A percentile compares a stretch with the other conserved stretches of the same genome.
phyloP scores from a whole-genome alignment of 1,140 invertebrate species.

The Pachypeltis micranthus region DNA sequence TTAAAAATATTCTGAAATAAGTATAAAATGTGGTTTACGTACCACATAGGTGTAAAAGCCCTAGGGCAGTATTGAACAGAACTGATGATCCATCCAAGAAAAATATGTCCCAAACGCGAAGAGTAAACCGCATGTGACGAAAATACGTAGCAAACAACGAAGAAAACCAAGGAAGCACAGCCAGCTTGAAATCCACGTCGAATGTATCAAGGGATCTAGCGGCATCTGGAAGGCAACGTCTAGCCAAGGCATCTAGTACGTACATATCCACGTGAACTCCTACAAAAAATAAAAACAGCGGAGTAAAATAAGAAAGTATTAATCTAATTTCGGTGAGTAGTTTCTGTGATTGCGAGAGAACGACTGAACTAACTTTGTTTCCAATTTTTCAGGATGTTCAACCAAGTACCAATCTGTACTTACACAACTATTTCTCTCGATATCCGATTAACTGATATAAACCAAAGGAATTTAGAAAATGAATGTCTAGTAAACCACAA shows the following conservation, averaged over 20 bases:
- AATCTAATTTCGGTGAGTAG: too few species aligned
- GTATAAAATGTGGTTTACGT: background rate
- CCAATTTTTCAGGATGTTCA: too few species aligned
- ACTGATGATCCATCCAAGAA: slow-evolving; percentile 91
- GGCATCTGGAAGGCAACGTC: slow-evolving; percentile 78
- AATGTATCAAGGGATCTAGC: slow-evolving; percentile 81
- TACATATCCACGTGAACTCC: slow-evolving; percentile 87
- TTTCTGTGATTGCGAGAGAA: too few species aligned
- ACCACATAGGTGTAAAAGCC: slow-evolving; percentile 51
- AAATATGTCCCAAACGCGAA: slow-evolving; percentile 95
- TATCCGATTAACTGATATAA: too few species aligned
- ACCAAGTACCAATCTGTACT: too few species aligned
- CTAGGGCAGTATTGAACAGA: slow-evolving; percentile 90
- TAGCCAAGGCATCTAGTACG: slow-evolving; percentile 80
- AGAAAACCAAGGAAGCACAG: slow-evolving; percentile 78
- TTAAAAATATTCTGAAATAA: background rate
- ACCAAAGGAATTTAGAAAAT: too few species aligned
- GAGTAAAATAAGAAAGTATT: too few species aligned
- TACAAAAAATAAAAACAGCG: slow-evolving; percentile 28
- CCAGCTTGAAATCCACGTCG: slow-evolving; percentile 90
- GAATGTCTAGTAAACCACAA: too few species aligned
- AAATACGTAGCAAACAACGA: slow-evolving; percentile 58
- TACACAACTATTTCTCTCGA: too few species aligned
- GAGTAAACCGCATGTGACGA: slow-evolving; percentile 81
- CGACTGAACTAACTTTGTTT: too few species aligned